Conservation (phyloP, 2,797 vertebrate species). For the Micrastur ruficollis region DNA sequence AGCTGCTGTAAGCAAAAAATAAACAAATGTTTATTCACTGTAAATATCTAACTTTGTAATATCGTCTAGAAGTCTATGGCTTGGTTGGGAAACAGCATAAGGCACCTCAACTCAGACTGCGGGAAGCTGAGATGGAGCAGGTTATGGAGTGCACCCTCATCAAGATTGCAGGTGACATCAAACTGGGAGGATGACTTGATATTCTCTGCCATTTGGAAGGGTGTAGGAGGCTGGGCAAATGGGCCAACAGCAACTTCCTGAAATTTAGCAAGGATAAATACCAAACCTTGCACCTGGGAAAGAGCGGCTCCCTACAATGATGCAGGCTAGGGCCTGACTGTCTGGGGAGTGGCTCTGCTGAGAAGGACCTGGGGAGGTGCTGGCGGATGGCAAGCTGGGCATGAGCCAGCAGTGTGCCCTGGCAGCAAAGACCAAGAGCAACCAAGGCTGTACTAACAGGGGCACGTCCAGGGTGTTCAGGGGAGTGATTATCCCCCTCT, state of each 20-base stretch:
- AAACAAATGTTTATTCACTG: not conserved
- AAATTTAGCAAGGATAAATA: not conserved
- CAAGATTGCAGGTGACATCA: not conserved
- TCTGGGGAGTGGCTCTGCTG: not conserved
- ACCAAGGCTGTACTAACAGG: not conserved
- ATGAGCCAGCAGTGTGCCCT: not conserved
- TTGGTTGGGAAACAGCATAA: not conserved
- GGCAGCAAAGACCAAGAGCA: not conserved
- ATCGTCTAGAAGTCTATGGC: not conserved
- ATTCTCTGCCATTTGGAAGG: not conserved
- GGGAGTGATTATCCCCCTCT: not conserved
- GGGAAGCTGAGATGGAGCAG: not conserved
- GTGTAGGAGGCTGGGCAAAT: not conserved
- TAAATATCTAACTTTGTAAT: not conserved
- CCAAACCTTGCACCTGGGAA: not conserved
- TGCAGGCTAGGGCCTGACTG: not conserved
- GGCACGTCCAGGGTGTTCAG: accelerated
- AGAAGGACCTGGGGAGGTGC: not conserved
- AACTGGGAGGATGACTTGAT: not conserved
- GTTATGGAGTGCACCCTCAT: not conserved
- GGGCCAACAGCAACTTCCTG: not conserved
- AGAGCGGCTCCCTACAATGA: not conserved
- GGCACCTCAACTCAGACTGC: not conserved
- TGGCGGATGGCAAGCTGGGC: not conserved
- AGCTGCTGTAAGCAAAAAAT: not conserved